Percentiles rank a stretch among this genome's conserved stretches.
phyloP scores from a whole-genome alignment of 1,140 invertebrate genomes.

The Galleria mellonella region DNA sequence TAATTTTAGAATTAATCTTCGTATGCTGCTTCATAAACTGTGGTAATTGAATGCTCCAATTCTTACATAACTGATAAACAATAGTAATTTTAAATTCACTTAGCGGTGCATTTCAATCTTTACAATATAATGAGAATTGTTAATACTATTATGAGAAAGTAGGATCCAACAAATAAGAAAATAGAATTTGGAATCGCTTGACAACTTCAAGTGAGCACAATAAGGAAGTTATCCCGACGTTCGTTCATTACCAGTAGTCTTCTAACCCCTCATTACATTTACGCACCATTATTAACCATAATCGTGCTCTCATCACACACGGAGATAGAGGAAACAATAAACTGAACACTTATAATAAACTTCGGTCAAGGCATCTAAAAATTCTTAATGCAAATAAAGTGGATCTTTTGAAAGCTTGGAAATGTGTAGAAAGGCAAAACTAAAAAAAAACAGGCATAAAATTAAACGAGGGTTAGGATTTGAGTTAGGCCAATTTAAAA shows the following conservation, averaged over 20 bases:
- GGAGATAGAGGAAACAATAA: constrained; percentile 56
- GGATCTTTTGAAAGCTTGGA: too few species aligned
- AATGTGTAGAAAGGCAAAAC: too few species aligned
- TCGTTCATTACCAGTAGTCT: constrained; percentile 43
- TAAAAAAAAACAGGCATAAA: constrained; percentile 12
- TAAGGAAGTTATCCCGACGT: constrained; percentile 34
- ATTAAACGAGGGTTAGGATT: constrained; percentile 14
- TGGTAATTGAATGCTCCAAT: too few species aligned
- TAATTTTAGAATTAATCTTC: too few species aligned
- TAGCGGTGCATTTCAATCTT: too few species aligned
- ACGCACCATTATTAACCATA: constrained; percentile 56
- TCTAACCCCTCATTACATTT: constrained; percentile 59
- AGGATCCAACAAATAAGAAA: constrained; percentile 20
- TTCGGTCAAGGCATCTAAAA: neutral
- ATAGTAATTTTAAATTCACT: too few species aligned
- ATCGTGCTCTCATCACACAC: constrained; percentile 63
- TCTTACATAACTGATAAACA: too few species aligned
- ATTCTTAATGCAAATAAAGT: neutral
- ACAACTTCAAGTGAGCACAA: constrained; percentile 30
- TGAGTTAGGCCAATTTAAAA: constrained; percentile 29
- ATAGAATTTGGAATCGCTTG: constrained; percentile 37
- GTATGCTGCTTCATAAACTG: too few species aligned
- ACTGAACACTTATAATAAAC: constrained; percentile 31
- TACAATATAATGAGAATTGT: constrained; percentile 13
- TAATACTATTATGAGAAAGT: too few species aligned